These are phyloP conservation scores for Arothron firmamentum DNA, from an alignment of 2,113 vertebrate genomes.

Conservation along the genomic window DNA sequence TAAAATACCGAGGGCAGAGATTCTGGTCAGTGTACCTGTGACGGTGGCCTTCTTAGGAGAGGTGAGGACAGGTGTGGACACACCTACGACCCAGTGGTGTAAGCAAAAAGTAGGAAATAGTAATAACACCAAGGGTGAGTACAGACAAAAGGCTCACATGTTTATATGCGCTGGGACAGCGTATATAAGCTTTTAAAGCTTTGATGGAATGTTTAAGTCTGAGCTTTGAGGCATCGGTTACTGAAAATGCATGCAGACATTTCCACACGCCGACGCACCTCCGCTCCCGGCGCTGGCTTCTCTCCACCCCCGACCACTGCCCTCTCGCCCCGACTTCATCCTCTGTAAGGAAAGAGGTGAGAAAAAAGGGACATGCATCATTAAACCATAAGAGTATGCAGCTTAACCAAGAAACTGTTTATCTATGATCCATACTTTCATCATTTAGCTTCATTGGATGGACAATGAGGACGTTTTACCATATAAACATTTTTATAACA, in stretches of 20 bases:
- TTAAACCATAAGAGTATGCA: too few relatives aligned
- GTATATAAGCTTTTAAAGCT: too few relatives aligned
- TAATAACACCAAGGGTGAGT: background rate
- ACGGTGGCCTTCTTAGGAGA: slow-evolving; percentile 52
- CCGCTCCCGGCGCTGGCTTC: slow-evolving; percentile 79
- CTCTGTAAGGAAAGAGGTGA: slow-evolving; percentile 72
- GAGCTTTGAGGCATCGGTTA: too few relatives aligned
- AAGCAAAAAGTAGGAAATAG: slow-evolving; percentile 23
- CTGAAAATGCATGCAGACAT: background rate
- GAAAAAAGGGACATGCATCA: background rate
- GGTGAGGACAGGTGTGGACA: slow-evolving; percentile 36
- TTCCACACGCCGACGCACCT: slow-evolving; percentile 75
- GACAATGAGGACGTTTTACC: too few relatives aligned
- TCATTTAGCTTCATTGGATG: too few relatives aligned
- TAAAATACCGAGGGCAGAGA: background rate
- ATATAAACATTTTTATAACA: too few relatives aligned
- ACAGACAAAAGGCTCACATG: background rate
- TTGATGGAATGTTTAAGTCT: too few relatives aligned
- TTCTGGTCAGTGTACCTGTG: slow-evolving; percentile 24
- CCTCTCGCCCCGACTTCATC: slow-evolving; percentile 85
- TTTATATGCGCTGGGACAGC: too few relatives aligned
- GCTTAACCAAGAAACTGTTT: too few relatives aligned
- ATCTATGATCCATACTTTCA: too few relatives aligned
- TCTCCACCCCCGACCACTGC: slow-evolving; percentile 77
- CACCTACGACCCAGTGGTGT: slow-evolving; percentile 34